Conservation (phyloP, 2,888 invertebrate genomes). For the Zygogramma bicolorata region DNA sequence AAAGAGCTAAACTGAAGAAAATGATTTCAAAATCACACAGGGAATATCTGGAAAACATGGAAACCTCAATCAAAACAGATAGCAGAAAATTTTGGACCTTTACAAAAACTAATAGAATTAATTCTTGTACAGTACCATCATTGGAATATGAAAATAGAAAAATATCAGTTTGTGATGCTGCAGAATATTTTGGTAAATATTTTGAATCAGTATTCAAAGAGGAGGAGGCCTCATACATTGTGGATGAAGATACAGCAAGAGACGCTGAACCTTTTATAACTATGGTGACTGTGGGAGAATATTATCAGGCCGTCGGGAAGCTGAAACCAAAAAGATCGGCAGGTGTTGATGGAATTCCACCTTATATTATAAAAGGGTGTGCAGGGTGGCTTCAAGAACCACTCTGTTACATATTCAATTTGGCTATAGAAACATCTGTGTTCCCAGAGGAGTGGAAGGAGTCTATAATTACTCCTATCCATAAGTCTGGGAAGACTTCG, state of each 20-base stretch:
- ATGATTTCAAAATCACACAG: neutral
- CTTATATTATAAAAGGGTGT: neutral
- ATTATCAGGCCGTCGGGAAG: neutral
- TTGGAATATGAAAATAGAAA: neutral
- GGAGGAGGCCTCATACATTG: no score
- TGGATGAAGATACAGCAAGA: neutral
- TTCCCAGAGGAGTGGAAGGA: conserved; percentile 3
- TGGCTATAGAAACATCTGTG: neutral
- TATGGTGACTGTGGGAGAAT: neutral
- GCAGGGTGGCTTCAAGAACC: neutral
- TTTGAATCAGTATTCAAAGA: neutral
- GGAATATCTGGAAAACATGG: neutral
- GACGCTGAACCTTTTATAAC: neutral
- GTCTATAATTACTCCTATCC: neutral
- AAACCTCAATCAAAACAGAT: no score
- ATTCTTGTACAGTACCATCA: neutral
- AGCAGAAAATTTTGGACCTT: no score
- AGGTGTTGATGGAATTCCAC: neutral
- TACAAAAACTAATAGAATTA: no score
- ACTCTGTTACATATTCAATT: conserved; percentile 1
- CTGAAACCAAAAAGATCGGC: neutral
- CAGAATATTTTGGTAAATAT: neutral
- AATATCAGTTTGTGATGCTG: neutral
- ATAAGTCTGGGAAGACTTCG: neutral
- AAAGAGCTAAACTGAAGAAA: neutral